Base-by-base conservation (phyloP, 1,140 invertebrate genomes). In the Nebria ingens region DNA sequence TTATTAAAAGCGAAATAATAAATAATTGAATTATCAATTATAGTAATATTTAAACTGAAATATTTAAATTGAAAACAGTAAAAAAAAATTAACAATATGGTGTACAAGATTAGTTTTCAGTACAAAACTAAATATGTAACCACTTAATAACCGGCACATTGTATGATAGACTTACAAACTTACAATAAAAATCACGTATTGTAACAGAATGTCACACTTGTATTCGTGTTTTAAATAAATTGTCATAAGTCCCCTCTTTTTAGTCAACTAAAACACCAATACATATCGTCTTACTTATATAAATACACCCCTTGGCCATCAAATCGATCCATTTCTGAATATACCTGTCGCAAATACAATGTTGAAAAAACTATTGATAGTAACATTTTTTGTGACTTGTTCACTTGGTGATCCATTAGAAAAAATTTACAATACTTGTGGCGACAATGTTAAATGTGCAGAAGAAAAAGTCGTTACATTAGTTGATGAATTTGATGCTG, bases 401-500 rank as follows among this genome's bases (percentile, higher is more conserved):
- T n/a, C 23, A 19, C 3, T 9, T 17, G 15, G n/a, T 15, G 9
- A 45, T 20, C 9, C 53, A 1, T 50, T 54, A 4, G 50, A 56
- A 19, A 56, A 56, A 49, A 55, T 62, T n/a, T 55, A 59, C 23
- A 29, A 55, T 21, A 49, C 54, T 11, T 64, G 61, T 58, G 56
- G 55, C 12, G 60, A 60, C 17, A 60, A 62, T 59, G 52, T 64
- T 17, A 53, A 58, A 53, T 65, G 64, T 58, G 56, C 64, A 21
- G 73, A 76, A 62, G 65, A 65, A 57, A 65, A 75, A 56, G 58
- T 76, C 60, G 64, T 72, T 40, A 64, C 64, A 51, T 68, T 73
- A 62, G 65, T 76, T 57, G 69, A 75, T 50, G 67, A 64, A 59
- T 58, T 75, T 53, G 69, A 75, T 61, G 64, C 60, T 51, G 65